Base-by-base conservation (phyloP, 1,140 invertebrate species). In the Lepidurus packardi region DNA sequence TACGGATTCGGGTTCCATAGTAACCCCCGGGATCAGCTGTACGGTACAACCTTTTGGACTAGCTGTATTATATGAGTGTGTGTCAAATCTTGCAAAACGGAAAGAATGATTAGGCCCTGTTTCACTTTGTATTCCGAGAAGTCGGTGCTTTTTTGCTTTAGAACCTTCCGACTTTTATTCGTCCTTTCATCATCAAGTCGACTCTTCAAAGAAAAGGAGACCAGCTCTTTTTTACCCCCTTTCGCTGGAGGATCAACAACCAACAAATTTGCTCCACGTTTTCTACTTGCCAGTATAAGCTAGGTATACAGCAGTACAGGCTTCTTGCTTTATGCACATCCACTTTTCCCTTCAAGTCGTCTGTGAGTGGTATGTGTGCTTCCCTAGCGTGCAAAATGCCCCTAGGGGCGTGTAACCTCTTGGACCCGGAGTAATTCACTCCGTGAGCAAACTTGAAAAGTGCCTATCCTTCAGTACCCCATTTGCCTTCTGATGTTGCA, bases 401-500 rank as follows among this genome's bases (percentile, higher is more conserved):
- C 21, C 53, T 65, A 65, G 53, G 53, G 53, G 53, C 53, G 13
- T 65, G 53, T 65, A 65, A 65, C 53, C 53, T 65, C 53, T 65
- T 65, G 53, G 53, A 65, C 53, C 4, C 53, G 16, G 13, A 65
- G 53, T 65, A 65, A 65, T 65, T 65, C 53, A 65, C 53, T 65
- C 53, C 53, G 53, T 65, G 53, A 65, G 53, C 53, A 21, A 65
- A 65, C 53, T 65, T 65, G 53, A 16, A 21, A 65, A 65, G 9
- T 65, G 53, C 53, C 21, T 65, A 65, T 65, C 53, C 53, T 65
- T 65, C 53, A 65, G 53, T 65, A 65, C 21, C 53, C 53, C 53
- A 65, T 65, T 65, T 65, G 53, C n/a, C 53, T 65, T 65, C 53
- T 65, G 53, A 65, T 65, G 53, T 65, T 65, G 53, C 53, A 65